Percentiles rank a stretch among this genome's conserved stretches.
These are phyloP conservation scores for Mellilla xanthometata DNA, from an alignment of 2,888 invertebrate genomes.

Conservation along the genomic window DNA sequence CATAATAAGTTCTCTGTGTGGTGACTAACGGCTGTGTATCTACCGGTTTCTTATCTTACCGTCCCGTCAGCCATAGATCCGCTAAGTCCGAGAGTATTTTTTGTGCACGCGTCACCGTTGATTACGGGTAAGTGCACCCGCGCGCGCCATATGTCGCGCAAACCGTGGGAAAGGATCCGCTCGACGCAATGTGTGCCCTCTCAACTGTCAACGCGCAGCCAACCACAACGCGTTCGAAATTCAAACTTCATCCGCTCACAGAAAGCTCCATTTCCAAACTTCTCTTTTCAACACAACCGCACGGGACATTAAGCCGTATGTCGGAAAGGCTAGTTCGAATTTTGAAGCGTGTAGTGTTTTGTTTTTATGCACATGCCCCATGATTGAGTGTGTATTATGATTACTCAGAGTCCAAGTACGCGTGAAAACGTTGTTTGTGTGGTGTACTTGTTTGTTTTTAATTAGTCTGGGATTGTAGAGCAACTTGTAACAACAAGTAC, in stretches of 20 bases:
- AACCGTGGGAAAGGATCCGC: conserved; percentile 76
- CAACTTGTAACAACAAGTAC: neutral
- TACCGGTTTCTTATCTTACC: conserved; percentile 55
- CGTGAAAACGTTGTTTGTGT: conserved; percentile 55
- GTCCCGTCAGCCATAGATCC: conserved; percentile 67
- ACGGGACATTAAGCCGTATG: conserved; percentile 15
- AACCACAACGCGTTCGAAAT: conserved; percentile 37
- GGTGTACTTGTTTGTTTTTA: conserved; percentile 49
- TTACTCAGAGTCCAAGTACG: conserved; percentile 58
- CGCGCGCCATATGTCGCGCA: conserved; percentile 80
- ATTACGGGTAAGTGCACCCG: conserved; percentile 67
- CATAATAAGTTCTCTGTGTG: no score
- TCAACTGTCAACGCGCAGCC: conserved; percentile 58
- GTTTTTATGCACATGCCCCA: conserved; percentile 60
- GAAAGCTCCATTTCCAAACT: conserved; percentile 45
- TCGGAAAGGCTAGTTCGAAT: neutral
- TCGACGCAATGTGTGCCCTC: conserved; percentile 72
- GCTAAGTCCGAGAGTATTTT: conserved; percentile 70
- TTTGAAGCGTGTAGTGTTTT: conserved; percentile 9
- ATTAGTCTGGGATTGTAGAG: conserved; percentile 25
- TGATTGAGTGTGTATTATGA: conserved; percentile 66
- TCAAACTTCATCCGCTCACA: conserved; percentile 21
- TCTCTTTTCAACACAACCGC: conserved; percentile 10
- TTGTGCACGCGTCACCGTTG: conserved; percentile 78
- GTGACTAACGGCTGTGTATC: conserved; percentile 15